Conservation (phyloP, 2,113 vertebrate genomes). For the Hypocryptadius cinnamomeus region DNA sequence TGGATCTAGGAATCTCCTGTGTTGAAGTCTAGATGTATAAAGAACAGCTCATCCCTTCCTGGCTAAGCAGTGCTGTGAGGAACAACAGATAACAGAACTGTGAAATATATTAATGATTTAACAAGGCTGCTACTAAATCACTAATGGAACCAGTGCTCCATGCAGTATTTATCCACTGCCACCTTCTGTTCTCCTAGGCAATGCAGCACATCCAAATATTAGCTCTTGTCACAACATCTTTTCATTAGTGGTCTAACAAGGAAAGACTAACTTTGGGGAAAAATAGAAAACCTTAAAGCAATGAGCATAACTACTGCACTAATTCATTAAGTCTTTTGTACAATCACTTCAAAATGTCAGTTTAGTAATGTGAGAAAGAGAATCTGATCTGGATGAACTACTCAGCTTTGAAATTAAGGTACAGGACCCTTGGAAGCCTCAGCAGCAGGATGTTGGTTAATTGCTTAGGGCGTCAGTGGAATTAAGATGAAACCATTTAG, state of each 20-base stretch:
- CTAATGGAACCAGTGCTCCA: not conserved
- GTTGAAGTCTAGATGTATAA: not conserved
- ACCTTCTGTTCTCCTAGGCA: constrained; percentile 14
- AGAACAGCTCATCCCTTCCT: not conserved
- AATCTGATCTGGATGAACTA: not conserved
- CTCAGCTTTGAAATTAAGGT: not conserved
- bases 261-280: not conserved
- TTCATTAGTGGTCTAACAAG: not conserved
- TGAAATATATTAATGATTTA: not conserved
- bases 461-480: not conserved
- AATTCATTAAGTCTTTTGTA: not conserved
- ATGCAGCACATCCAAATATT: not conserved
- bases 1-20: not conserved
- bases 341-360: not conserved
- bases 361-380: not conserved
- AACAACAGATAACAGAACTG: not conserved
- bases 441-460: not conserved
- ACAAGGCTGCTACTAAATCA: not conserved
- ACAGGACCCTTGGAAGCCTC: not conserved
- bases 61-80: not conserved
- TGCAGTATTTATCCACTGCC: constrained; percentile 1
- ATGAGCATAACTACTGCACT: not conserved
- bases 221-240: not conserved
- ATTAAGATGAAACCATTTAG: not conserved
- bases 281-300: not conserved